A percentile compares a stretch with the other conserved stretches of the same genome.
Evolutionary conservation across 92 coral and sea anemone genomes (phyloP).

Genomic region (Epizoanthus rinbou): DNA sequence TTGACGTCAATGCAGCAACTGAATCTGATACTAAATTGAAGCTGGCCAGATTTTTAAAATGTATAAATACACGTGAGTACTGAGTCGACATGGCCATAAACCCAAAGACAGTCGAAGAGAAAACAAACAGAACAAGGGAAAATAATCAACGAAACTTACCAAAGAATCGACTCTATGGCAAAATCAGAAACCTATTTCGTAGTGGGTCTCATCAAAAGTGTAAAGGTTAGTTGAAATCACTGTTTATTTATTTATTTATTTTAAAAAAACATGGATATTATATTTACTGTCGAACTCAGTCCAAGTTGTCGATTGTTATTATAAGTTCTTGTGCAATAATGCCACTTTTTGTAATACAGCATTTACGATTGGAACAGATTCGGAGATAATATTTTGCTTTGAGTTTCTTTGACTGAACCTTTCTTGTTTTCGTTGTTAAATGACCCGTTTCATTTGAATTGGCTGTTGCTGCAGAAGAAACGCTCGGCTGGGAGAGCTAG

Average conservation of each 20-base stretch:
- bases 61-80: background rate
- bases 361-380: background rate
- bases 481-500: background rate
- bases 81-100: background rate
- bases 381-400: background rate
- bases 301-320: background rate
- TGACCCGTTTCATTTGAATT: background rate
- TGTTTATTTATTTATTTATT: no score
- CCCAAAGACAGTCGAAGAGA: background rate
- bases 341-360: background rate
- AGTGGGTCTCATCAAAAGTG: background rate
- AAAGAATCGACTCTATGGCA: background rate
- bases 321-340: background rate
- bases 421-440: background rate
- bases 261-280: no score
- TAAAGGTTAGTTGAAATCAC: background rate
- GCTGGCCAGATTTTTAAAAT: background rate
- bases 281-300: background rate
- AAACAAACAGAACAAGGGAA: background rate
- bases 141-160: background rate
- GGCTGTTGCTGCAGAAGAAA: background rate
- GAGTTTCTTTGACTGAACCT: background rate
- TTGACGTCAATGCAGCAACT: background rate
- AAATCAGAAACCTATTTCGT: background rate
- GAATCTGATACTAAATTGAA: background rate